Evolutionary conservation across 2,888 invertebrate genomes (phyloP).

Genomic region (Drosophila phalerata): DNA sequence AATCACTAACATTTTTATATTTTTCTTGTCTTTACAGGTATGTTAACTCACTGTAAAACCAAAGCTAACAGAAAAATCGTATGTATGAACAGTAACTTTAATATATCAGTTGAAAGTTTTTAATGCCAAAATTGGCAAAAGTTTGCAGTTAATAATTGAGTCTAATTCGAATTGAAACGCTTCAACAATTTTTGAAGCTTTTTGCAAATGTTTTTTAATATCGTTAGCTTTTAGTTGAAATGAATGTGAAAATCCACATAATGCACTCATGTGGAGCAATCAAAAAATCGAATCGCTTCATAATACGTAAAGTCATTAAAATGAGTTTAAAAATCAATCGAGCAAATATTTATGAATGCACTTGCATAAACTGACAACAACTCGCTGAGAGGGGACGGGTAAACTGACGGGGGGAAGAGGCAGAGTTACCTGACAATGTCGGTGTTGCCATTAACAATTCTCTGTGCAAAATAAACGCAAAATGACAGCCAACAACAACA

Average conservation of each 20-base stretch:
- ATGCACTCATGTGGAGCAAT: constrained; percentile 13
- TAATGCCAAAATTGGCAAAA: neutral
- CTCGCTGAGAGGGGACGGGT: constrained; percentile 36
- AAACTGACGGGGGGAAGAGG: neutral
- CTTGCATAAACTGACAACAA: constrained; percentile 34
- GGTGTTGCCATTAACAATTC: constrained; percentile 60
- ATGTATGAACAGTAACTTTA: neutral
- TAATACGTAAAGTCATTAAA: constrained; percentile 43
- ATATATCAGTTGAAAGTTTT: neutral
- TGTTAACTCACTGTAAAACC: constrained; percentile 4
- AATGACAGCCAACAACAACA: constrained; percentile 61
- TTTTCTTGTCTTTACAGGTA: constrained; percentile 15
- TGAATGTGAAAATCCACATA: constrained; percentile 11
- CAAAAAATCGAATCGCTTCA: constrained; percentile 19
- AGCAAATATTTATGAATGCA: constrained; percentile 62
- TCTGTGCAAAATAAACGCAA: constrained; percentile 56
- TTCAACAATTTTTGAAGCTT: neutral
- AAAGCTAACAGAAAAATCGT: neutral
- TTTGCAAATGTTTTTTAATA: neutral
- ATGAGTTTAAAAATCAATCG: constrained; percentile 60
- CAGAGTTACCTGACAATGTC: constrained; percentile 49
- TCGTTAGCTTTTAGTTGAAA: neutral
- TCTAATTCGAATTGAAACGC: neutral
- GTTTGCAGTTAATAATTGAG: neutral
- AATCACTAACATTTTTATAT: neutral